These are phyloP conservation scores for Hycleus phaleratus DNA, from an alignment of 1,140 invertebrate species.

Conservation along the genomic window DNA sequence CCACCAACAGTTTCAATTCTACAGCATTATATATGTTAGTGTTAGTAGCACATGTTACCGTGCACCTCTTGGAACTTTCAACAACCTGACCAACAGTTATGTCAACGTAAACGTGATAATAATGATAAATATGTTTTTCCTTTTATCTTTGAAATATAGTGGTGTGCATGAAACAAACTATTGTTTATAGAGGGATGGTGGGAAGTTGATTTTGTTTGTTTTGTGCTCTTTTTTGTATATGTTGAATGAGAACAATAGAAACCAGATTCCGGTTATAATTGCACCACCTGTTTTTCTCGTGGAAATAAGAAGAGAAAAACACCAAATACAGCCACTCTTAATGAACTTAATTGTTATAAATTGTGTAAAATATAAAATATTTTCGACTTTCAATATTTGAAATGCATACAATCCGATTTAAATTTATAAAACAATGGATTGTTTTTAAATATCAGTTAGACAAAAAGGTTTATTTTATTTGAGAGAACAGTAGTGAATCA, in stretches of 20 bases:
- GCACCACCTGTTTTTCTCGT: neutral
- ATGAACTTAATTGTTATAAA: too few relatives aligned
- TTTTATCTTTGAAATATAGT: neutral
- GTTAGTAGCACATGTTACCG: constrained; percentile 15
- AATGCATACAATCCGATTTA: too few relatives aligned
- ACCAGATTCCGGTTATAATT: neutral
- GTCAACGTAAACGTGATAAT: constrained; percentile 26
- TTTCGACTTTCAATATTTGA: too few relatives aligned
- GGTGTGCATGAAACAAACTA: neutral
- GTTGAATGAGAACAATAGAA: neutral
- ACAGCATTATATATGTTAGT: constrained; percentile 4
- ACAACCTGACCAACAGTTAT: constrained; percentile 20
- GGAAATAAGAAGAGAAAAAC: too few relatives aligned
- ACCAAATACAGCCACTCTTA: too few relatives aligned
- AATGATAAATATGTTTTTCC: constrained; percentile 21
- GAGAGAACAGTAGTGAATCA: too few relatives aligned
- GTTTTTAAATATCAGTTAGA: too few relatives aligned
- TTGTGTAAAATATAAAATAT: too few relatives aligned
- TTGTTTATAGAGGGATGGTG: neutral
- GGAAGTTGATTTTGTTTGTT: neutral
- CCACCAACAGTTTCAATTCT: neutral
- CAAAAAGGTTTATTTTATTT: too few relatives aligned
- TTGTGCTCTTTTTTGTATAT: neutral
- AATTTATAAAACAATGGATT: too few relatives aligned
- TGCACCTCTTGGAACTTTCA: constrained; percentile 8